Percentiles rank a stretch among this genome's conserved stretches.
These are phyloP conservation scores for Channa argus DNA, from an alignment of 2,113 vertebrate species.

Conservation along the genomic window DNA sequence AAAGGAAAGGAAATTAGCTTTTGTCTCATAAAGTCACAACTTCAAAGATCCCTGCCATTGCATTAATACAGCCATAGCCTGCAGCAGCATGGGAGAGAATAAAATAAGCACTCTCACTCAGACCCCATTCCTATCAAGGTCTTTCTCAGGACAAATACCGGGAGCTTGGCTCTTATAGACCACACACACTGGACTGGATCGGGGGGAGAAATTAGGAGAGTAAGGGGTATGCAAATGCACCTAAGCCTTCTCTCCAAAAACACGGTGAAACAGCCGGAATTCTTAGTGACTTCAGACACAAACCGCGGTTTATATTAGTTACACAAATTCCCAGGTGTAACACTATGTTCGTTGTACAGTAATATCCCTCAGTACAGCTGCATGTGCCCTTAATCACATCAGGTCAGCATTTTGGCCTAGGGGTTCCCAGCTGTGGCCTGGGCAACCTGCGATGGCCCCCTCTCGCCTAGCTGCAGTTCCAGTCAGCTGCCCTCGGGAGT, in stretches of 20 bases:
- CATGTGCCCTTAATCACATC: slow-evolving; percentile 66
- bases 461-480: slow-evolving; percentile 68
- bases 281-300: not conserved
- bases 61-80: slow-evolving; percentile 96
- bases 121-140: slow-evolving; percentile 92
- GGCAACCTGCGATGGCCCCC: slow-evolving; percentile 58
- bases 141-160: slow-evolving; percentile 95
- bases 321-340: slow-evolving; percentile 53
- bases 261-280: not conserved
- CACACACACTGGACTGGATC: slow-evolving; percentile 49
- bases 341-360: slow-evolving; percentile 6
- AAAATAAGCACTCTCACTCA: slow-evolving; percentile 90
- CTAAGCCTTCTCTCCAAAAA: slow-evolving; percentile 4
- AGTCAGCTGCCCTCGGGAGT: slow-evolving; percentile 67
- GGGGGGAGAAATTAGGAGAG: slow-evolving; percentile 22
- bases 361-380: slow-evolving; percentile 57
- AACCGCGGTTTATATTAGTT: slow-evolving; percentile 16
- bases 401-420: slow-evolving; percentile 58
- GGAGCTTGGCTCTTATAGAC: slow-evolving; percentile 75
- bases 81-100: slow-evolving; percentile 88
- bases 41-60: slow-evolving; percentile 97
- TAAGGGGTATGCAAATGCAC: slow-evolving; percentile 27
- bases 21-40: slow-evolving; percentile 98
- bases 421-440: slow-evolving; percentile 74
- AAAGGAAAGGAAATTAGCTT: slow-evolving; percentile 97